Percentiles rank a stretch among this genome's conserved stretches.
Evolutionary conservation across 1,140 invertebrate species (phyloP).

Genomic region (Tetragnatha versicolor): DNA sequence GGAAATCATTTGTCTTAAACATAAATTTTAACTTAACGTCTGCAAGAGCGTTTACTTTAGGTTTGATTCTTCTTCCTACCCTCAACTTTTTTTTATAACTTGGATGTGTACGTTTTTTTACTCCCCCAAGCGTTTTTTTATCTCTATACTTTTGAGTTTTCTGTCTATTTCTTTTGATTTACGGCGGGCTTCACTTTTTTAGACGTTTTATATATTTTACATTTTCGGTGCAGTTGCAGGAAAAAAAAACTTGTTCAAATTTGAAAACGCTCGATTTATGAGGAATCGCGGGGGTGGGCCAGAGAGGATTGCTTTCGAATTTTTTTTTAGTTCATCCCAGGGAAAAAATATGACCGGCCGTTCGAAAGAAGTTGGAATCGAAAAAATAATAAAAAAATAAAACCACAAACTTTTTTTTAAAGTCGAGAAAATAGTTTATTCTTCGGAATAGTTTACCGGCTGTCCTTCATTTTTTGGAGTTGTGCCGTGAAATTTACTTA

Average conservation of each 20-base stretch:
- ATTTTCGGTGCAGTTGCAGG: not conserved
- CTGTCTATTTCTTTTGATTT: slow-evolving; percentile 39
- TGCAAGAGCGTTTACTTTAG: slow-evolving; percentile 13
- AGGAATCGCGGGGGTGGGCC: not conserved
- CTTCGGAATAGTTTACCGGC: not conserved
- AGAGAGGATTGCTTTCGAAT: not conserved
- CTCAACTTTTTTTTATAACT: too few species aligned
- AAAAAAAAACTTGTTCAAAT: slow-evolving; percentile 13
- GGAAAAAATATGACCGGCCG: not conserved
- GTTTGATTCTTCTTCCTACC: not conserved
- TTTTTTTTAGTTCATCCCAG: too few species aligned
- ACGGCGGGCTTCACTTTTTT: slow-evolving; percentile 9
- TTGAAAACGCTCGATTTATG: slow-evolving; percentile 26
- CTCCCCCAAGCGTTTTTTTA: not conserved
- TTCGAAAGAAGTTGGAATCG: not conserved
- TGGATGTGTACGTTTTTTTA: not conserved
- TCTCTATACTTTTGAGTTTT: slow-evolving; percentile 20
- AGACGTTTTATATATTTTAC: slow-evolving; percentile 26
- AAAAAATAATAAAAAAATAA: too few species aligned
- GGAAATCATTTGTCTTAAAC: slow-evolving; percentile 23
- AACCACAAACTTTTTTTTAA: too few species aligned
- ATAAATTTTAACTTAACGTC: slow-evolving; percentile 36
- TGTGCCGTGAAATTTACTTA: slow-evolving; percentile 21
- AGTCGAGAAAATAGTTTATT: slow-evolving; percentile 8
- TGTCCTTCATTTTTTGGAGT: not conserved